Conservation (phyloP, 2,113 vertebrate genomes). For the Pelecanus crispus region DNA sequence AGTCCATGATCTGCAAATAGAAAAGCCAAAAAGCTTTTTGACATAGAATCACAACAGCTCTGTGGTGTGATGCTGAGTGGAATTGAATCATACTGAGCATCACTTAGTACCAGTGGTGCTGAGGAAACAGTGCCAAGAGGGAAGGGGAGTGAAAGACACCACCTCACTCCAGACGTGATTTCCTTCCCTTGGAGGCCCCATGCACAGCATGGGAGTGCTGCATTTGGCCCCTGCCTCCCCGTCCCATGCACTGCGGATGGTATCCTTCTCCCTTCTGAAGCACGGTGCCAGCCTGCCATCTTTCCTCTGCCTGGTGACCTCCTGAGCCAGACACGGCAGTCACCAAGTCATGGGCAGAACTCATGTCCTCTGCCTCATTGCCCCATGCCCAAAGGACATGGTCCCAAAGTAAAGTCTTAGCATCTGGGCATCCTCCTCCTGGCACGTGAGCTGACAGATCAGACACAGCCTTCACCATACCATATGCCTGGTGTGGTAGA, state of each 20-base stretch:
- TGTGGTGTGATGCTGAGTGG: not conserved
- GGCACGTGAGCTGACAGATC: not conserved
- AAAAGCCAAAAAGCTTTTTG: not conserved
- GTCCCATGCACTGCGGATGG: not conserved
- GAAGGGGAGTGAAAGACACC: not conserved
- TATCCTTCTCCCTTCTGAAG: not conserved
- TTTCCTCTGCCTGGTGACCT: not conserved
- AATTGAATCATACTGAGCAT: not conserved
- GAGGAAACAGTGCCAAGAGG: not conserved
- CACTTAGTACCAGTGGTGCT: not conserved
- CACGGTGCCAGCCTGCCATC: not conserved
- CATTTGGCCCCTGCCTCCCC: not conserved
- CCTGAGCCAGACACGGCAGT: not conserved
- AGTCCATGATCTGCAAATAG: not conserved
- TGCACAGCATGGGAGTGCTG: not conserved
- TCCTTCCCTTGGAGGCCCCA: not conserved
- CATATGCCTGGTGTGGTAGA: not conserved
- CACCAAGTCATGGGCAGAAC: not conserved
- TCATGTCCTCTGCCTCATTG: not conserved
- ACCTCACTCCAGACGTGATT: not conserved
- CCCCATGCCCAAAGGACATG: not conserved
- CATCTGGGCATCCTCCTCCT: not conserved
- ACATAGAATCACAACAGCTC: not conserved
- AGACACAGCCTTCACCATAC: not conserved
- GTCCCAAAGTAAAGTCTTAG: not conserved